Evolutionary conservation across 2,888 invertebrate genomes (phyloP).

Genomic region (Caenorhabditis angaria): DNA sequence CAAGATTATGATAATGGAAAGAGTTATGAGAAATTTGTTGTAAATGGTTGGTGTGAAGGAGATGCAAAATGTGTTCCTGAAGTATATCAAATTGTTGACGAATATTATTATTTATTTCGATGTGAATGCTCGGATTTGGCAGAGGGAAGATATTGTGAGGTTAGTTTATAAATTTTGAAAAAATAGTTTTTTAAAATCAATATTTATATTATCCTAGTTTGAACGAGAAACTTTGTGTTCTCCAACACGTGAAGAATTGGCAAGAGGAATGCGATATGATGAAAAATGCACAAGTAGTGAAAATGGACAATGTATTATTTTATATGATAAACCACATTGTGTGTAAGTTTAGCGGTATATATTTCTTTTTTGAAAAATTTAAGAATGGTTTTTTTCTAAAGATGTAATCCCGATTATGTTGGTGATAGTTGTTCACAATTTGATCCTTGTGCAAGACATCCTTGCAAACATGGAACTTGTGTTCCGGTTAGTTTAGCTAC

Average conservation of each 20-base stretch:
- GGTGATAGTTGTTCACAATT: conserved; percentile 47
- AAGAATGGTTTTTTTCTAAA: conserved; percentile 9
- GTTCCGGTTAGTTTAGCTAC: conserved; percentile 27
- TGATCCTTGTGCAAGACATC: conserved; percentile 49
- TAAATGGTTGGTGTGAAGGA: conserved; percentile 29
- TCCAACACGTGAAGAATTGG: conserved; percentile 35
- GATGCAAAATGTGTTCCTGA: conserved; percentile 33
- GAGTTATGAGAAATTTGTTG: conserved; percentile 5
- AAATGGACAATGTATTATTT: conserved; percentile 41
- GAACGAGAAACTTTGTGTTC: conserved; percentile 33
- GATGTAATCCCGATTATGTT: conserved; percentile 47
- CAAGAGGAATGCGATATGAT: conserved; percentile 30
- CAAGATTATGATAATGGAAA: conserved; percentile 21
- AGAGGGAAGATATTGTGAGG: conserved; percentile 37
- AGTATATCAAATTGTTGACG: conserved; percentile 9
- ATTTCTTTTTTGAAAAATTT: conserved; percentile 4
- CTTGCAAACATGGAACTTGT: conserved; percentile 49
- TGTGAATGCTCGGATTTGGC: conserved; percentile 25
- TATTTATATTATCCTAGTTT: not conserved
- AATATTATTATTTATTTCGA: conserved; percentile 20
- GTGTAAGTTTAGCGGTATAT: conserved; percentile 32
- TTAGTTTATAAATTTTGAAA: not conserved
- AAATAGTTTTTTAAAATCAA: not conserved
- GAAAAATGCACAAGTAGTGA: conserved; percentile 38
- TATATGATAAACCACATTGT: conserved; percentile 35